Percentiles rank a stretch among this genome's conserved stretches.
Conservation (phyloP, 1,140 invertebrate genomes). For the Hydropsyche tenuis region DNA sequence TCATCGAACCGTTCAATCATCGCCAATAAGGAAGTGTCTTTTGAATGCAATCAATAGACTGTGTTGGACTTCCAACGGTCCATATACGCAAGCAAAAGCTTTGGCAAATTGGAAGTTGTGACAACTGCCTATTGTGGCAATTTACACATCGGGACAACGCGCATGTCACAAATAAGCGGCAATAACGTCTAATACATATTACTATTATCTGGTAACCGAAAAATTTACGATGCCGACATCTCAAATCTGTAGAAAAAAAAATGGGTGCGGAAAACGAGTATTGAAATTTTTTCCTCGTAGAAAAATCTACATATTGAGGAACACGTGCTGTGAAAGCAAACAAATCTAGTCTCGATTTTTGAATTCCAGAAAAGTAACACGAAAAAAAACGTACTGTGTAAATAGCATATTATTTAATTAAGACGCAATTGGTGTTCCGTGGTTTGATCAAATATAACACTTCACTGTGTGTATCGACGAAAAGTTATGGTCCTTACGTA, state of each 20-base stretch:
- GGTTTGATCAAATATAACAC: not conserved
- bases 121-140: slow-evolving; percentile 13
- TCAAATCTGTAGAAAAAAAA: too few relatives aligned
- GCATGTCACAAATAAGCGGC: too few relatives aligned
- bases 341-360: not conserved
- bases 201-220: too few relatives aligned
- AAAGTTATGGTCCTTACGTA: too few relatives aligned
- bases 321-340: not conserved
- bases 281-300: too few relatives aligned
- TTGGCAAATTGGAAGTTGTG: slow-evolving; percentile 8
- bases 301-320: not conserved
- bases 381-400: not conserved
- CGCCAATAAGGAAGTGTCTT: slow-evolving; percentile 20
- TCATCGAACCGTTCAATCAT: slow-evolving; percentile 2
- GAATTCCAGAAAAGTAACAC: slow-evolving; percentile 1
- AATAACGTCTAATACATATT: too few relatives aligned
- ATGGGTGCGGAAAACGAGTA: too few relatives aligned
- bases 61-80: slow-evolving; percentile 2
- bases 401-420: slow-evolving; percentile 5
- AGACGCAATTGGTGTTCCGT: not conserved
- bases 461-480: too few relatives aligned
- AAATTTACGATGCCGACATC: too few relatives aligned
- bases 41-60: slow-evolving; percentile 3
- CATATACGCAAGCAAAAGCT: not conserved
- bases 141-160: not conserved